phyloP scores from a whole-genome alignment of 2,113 vertebrate species.

The Gavialis gangeticus region DNA sequence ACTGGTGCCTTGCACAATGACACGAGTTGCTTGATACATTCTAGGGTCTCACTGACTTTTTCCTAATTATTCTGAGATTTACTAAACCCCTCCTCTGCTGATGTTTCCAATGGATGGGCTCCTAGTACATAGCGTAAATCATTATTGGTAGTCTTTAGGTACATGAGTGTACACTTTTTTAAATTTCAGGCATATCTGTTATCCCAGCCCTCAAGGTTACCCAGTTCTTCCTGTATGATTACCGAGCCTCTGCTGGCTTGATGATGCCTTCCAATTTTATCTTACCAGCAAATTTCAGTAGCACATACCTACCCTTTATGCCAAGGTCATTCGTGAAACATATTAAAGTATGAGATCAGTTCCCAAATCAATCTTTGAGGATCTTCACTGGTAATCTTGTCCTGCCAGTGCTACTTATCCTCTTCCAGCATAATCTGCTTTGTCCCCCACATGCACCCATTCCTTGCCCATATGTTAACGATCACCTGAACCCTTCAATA shows the following conservation, averaged over 20 bases:
- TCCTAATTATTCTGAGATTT: not conserved
- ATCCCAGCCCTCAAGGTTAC: conserved; percentile 55
- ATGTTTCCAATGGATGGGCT: not conserved
- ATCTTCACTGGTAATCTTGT: not conserved
- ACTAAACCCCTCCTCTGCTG: not conserved
- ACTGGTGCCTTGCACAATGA: not conserved
- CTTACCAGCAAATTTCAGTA: conserved; percentile 58
- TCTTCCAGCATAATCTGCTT: not conserved
- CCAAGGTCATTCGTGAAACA: not conserved
- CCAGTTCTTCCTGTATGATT: conserved; percentile 64
- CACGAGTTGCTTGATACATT: not conserved
- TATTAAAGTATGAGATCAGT: not conserved
- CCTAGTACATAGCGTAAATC: not conserved
- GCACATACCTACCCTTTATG: conserved; percentile 56
- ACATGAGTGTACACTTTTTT: conserved; percentile 34
- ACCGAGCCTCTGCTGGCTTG: conserved; percentile 46
- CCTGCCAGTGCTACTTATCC: not conserved
- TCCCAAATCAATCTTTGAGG: not conserved
- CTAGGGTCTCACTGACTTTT: not conserved
- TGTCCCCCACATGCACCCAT: not conserved
- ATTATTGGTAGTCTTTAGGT: conserved; percentile 26
- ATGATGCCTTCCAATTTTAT: conserved; percentile 20
- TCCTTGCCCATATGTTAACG: not conserved
- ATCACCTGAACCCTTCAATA: not conserved
- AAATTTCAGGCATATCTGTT: conserved; percentile 47